Percentiles rank a stretch among this genome's conserved stretches.
These are phyloP conservation scores for Ceratosolen solmsi DNA, from an alignment of 1,140 invertebrate species.

Conservation along the genomic window DNA sequence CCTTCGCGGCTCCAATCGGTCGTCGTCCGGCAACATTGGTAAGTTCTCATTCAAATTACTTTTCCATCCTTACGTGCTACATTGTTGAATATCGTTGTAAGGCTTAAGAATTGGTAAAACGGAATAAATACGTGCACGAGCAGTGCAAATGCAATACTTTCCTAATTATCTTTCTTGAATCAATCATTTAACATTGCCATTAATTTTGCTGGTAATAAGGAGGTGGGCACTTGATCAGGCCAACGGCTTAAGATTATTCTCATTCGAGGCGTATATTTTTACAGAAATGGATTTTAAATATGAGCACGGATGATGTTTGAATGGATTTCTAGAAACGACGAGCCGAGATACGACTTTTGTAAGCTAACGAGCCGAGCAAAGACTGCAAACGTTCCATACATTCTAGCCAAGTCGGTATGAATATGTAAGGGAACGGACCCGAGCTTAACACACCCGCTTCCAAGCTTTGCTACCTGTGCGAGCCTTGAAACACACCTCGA, in stretches of 20 bases:
- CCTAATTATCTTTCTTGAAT: no score
- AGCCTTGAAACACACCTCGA: not conserved
- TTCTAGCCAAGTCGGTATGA: not conserved
- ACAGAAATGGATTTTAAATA: constrained; percentile 17
- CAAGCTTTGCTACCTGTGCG: not conserved
- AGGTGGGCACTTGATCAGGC: not conserved
- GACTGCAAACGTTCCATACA: not conserved
- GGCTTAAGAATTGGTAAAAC: no score
- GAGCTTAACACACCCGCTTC: not conserved
- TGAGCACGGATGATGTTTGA: constrained; percentile 16
- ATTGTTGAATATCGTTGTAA: no score
- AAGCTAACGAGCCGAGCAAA: not conserved
- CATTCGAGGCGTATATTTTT: constrained; percentile 1
- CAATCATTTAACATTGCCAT: no score
- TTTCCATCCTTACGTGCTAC: not conserved
- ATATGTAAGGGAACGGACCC: not conserved
- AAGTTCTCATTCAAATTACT: constrained; percentile 48
- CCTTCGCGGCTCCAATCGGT: constrained; percentile 70
- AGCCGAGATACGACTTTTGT: not conserved
- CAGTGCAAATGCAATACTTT: no score
- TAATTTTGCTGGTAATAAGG: no score
- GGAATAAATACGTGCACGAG: no score
- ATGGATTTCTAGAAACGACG: constrained; percentile 13
- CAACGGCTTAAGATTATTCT: not conserved
- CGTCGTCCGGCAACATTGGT: constrained; percentile 73